Conservation (phyloP, 2,888 invertebrate species). For the Listrodromus nycthemerus region DNA sequence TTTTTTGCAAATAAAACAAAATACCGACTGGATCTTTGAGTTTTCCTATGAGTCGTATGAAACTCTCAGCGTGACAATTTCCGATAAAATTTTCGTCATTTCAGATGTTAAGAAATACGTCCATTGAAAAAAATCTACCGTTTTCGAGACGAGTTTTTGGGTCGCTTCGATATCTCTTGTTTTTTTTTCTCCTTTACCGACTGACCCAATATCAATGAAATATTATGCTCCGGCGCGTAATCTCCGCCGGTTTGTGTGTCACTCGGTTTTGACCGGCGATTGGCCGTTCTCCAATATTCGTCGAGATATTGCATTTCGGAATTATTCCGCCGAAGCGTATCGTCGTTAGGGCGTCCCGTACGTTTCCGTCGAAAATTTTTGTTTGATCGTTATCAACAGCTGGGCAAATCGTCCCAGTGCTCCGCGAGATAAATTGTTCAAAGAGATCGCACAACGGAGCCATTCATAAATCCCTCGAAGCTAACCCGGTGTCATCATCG, state of each 20-base stretch:
- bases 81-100: no score
- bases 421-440: constrained; percentile 3
- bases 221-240: background rate
- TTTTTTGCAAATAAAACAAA: no score
- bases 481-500: background rate
- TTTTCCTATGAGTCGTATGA: no score
- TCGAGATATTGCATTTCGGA: constrained; percentile 11
- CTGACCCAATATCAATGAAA: constrained; percentile 3
- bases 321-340: background rate
- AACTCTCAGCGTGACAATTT: no score
- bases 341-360: constrained; percentile 3
- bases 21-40: no score
- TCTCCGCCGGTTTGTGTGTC: constrained; percentile 2
- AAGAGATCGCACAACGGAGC: background rate
- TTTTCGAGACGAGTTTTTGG: background rate
- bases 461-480: constrained; percentile 23
- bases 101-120: no score
- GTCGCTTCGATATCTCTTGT: background rate
- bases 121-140: background rate
- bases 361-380: background rate
- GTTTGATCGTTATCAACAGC: constrained; percentile 11
- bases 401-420: background rate
- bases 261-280: constrained; percentile 25
- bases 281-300: constrained; percentile 20
- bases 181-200: background rate